phyloP scores from a whole-genome alignment of 2,888 invertebrate species.

The Volucella inanis region DNA sequence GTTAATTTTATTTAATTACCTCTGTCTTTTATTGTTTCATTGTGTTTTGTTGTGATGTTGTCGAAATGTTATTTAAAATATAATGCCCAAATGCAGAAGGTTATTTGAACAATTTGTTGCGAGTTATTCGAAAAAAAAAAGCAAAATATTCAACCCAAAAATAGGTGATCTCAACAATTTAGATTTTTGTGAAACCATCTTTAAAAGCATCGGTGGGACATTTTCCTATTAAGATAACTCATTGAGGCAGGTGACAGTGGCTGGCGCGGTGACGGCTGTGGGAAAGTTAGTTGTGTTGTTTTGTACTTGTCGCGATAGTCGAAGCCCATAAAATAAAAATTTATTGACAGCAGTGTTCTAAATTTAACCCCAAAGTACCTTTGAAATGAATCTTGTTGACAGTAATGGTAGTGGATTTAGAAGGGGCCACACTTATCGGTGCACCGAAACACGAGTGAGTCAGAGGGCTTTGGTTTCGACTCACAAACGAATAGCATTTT shows the following conservation, averaged over 20 bases:
- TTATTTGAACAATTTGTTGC: no score
- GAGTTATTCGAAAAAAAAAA: no score
- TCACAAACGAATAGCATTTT: slow-evolving; percentile 35
- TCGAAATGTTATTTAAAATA: not conserved
- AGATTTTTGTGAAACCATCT: slow-evolving; percentile 1
- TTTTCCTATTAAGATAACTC: slow-evolving; percentile 25
- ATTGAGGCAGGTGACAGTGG: not conserved
- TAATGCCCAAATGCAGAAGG: no score
- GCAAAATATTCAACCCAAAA: not conserved
- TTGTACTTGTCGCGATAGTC: slow-evolving; percentile 16
- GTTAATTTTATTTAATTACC: slow-evolving; percentile 51
- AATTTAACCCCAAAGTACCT: slow-evolving; percentile 52
- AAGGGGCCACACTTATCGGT: slow-evolving; percentile 42
- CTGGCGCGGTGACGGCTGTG: no score
- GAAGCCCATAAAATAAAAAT: slow-evolving; percentile 60
- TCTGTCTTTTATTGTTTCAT: not conserved
- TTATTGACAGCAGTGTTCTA: slow-evolving; percentile 64
- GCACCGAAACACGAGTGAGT: not conserved
- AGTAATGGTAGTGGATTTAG: not conserved
- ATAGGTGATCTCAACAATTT: not conserved
- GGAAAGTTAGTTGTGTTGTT: not conserved
- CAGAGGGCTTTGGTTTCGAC: not conserved
- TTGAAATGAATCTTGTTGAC: slow-evolving; percentile 17
- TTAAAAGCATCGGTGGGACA: slow-evolving; percentile 25
- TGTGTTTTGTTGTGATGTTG: not conserved